Evolutionary conservation across 2,888 invertebrate genomes (phyloP), one percentile per base, ranked within the genome.

Genomic region (Andricus curvator): DNA sequence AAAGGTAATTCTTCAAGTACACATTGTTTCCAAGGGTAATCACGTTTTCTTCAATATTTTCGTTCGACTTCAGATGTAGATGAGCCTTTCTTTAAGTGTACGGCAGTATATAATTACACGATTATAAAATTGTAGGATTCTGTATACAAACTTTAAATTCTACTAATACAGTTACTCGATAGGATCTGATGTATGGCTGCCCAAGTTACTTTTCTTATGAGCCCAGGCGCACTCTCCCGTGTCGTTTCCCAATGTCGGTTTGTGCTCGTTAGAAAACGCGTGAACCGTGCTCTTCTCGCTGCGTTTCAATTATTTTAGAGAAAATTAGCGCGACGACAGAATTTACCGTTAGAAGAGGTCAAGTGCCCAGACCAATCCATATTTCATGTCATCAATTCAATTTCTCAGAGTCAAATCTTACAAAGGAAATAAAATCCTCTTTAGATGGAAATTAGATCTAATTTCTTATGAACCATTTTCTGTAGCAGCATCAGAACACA

Each of bases 271-370:
- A 87, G 84, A 80, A 85, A 87, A 84, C 85, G 85, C 84, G 84
- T 81, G 80, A 86, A 86, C 77, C 83, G 81, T 80, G 41, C 79
- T 80, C 80, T 77, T 56, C 83, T 83, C 85, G 86, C 84, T 84
- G 85, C 82, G 85, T 88, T 86, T 87, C 87, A 88, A 87, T 88
- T 88, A 87, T 87, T 88, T 88, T 85, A 80, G 84, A 86, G 86
- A 84, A 86, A 84, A 83, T 84, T 83, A 85, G 62, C 62, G 25
- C 25, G 62, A 74, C 74, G 56, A 74, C 51, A 74, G 29, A 74
- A 51, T 51, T 68, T 44, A 70, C 70, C 22, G 70, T 51, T 70
- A 51, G 0, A 29, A 41, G 68, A 51, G 29, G 56, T 74, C 33
- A 74, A 56, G n/a, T 56, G 25, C 25, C 62, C 62, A 62, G 62